phyloP scores from a whole-genome alignment of 2,113 vertebrate species.

The Sphaerodactylus townsendi region DNA sequence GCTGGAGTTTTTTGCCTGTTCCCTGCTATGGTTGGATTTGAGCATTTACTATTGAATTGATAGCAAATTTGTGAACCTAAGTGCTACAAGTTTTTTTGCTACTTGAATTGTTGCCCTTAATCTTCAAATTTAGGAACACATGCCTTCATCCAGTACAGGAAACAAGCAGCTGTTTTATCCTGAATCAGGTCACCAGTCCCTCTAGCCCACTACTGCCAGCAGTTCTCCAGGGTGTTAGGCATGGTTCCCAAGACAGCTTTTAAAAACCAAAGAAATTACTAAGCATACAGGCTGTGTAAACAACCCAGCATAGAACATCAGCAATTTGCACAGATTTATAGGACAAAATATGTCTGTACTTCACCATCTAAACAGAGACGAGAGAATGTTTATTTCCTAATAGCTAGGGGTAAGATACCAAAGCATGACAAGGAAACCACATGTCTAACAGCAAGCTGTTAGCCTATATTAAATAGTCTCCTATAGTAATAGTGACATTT shows the following conservation, averaged over 20 bases:
- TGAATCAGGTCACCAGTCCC: neutral
- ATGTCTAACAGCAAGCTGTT: conserved; percentile 52
- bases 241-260: conserved; percentile 9
- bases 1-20: neutral
- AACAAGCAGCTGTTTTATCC: neutral
- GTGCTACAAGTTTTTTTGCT: conserved; percentile 27
- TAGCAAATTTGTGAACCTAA: neutral
- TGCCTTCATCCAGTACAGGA: conserved; percentile 4
- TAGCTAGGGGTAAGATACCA: conserved; percentile 34
- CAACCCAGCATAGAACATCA: conserved; percentile 34
- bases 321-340: neutral
- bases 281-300: conserved; percentile 56
- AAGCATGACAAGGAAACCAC: conserved; percentile 53
- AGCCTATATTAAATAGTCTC: conserved; percentile 47
- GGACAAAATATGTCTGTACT: conserved; percentile 1
- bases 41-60: conserved; percentile 12
- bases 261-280: conserved; percentile 60
- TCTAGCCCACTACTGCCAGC: neutral
- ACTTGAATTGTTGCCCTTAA: conserved; percentile 22
- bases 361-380: conserved; percentile 16
- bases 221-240: neutral
- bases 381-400: conserved; percentile 45
- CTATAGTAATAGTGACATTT: neutral
- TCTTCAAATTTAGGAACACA: conserved; percentile 20
- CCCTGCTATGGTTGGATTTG: conserved; percentile 6